A percentile compares a stretch with the other conserved stretches of the same genome.
Conservation (phyloP, 2,797 vertebrate species). For the Poecilia velifera region DNA sequence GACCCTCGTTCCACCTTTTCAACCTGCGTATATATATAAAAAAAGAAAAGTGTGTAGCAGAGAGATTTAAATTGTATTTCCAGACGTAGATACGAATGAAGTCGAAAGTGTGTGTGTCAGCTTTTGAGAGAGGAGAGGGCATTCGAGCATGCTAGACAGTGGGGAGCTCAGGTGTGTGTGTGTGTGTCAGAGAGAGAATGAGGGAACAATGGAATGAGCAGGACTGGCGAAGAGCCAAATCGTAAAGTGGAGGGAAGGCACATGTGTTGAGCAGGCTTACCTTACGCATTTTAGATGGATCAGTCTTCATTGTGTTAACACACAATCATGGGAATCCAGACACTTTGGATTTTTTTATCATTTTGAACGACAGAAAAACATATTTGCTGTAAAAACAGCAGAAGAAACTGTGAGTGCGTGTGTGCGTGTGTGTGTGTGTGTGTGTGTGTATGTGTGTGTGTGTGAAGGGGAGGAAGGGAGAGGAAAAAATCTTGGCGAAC, state of each 20-base stretch:
- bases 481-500: not conserved
- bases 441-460: too few species aligned
- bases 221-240: conserved; percentile 7
- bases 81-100: conserved; percentile 22
- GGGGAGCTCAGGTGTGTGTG: not conserved
- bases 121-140: conserved; percentile 16
- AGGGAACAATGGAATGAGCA: conserved; percentile 1
- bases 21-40: conserved; percentile 4
- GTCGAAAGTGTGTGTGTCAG: not conserved
- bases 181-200: not conserved
- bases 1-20: conserved; percentile 25
- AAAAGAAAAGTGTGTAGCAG: conserved; percentile 3
- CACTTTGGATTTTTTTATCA: not conserved
- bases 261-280: not conserved
- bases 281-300: not conserved
- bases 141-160: conserved; percentile 14
- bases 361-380: conserved; percentile 1
- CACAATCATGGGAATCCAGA: not conserved
- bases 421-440: too few species aligned
- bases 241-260: conserved; percentile 1
- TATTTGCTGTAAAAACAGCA: not conserved
- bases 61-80: conserved; percentile 13
- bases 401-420: not conserved
- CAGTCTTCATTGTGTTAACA: conserved; percentile 3
- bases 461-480: too few species aligned